Base-by-base conservation (phyloP, 2,888 invertebrate species). In the Ophion ventricosus region DNA sequence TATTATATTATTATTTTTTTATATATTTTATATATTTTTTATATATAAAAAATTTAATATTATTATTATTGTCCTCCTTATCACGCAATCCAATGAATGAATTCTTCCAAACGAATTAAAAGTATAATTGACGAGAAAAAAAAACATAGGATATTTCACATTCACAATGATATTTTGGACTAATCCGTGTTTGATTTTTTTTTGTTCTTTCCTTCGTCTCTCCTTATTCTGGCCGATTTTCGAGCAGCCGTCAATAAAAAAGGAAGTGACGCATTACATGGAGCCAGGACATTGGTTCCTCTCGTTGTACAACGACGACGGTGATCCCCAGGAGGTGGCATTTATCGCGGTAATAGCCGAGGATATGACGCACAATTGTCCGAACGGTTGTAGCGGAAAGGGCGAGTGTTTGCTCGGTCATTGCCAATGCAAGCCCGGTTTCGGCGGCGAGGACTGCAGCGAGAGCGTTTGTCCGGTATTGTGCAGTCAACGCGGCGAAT, bases 251-350 rank as follows among this genome's bases (percentile, higher is more conserved):
- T 97, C 97, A 35, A 97, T 98, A 87, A 97, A 97, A 93, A 97
- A 97, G 93, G 98, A 98, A 94, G 97, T 98, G 77, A 97, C 98
- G 2, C 97, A 98, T 92, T 98, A 98, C 93, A 96, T 99, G 96
- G 98, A 98, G 91, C 97, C 97, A 91, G 99, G 99, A 5, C 97
- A 98, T 90, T 99, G 99, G 99, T 99, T 98, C 93, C 94, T 99
- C 70, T 98, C 98, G 20, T 94, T 99, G 11, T 98, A 99, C 94
- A 99, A 99, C 93, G 99, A 99, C 93, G 98, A 98, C 90, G 97
- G 98, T 43, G 97, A 98, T 93, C 96, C 97, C 14, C 97, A 97
- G 92, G 97, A 98, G 94, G 96, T 98, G 77, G 96, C 97, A 26
- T 97, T 98, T 92, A 96, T 97, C 84, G 97, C 97, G 2, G 95